phyloP scores from a whole-genome alignment of 2,113 vertebrate genomes.

The Gymnogyps californianus region DNA sequence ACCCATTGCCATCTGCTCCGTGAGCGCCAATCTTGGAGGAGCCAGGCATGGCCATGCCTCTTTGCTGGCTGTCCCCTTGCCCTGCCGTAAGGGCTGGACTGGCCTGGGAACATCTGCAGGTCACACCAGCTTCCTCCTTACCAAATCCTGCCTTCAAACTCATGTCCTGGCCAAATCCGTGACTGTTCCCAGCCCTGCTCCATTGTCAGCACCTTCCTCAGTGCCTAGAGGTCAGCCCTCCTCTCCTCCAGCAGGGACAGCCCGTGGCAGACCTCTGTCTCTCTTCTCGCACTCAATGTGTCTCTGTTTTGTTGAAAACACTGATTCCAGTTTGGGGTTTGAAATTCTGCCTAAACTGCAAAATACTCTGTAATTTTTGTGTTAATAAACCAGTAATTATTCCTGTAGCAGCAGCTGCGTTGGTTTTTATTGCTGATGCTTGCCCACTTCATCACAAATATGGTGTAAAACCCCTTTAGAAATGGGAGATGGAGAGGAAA shows the following conservation, averaged over 20 bases:
- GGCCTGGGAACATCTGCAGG: background rate
- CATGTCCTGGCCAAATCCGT: background rate
- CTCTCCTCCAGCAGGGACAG: background rate
- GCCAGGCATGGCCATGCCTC: background rate
- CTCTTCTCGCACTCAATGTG: background rate
- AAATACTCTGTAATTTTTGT: background rate
- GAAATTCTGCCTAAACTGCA: background rate
- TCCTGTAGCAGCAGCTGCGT: background rate
- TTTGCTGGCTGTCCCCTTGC: background rate
- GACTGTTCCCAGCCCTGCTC: background rate
- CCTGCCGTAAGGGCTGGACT: background rate
- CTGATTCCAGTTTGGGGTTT: background rate
- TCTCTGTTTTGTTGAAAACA: background rate
- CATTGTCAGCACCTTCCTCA: background rate
- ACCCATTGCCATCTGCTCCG: background rate
- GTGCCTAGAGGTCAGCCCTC: constrained; percentile 24
- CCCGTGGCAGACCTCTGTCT: background rate
- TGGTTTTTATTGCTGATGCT: background rate
- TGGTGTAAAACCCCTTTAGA: background rate
- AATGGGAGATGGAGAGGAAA: background rate
- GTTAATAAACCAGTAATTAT: constrained; percentile 5
- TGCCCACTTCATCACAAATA: background rate
- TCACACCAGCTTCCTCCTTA: background rate
- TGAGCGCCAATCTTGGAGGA: background rate
- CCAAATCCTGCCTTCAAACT: background rate